Percentiles rank a stretch among this genome's conserved stretches.
Evolutionary conservation across 2,888 invertebrate genomes (phyloP).

Genomic region (Cryptus armator): DNA sequence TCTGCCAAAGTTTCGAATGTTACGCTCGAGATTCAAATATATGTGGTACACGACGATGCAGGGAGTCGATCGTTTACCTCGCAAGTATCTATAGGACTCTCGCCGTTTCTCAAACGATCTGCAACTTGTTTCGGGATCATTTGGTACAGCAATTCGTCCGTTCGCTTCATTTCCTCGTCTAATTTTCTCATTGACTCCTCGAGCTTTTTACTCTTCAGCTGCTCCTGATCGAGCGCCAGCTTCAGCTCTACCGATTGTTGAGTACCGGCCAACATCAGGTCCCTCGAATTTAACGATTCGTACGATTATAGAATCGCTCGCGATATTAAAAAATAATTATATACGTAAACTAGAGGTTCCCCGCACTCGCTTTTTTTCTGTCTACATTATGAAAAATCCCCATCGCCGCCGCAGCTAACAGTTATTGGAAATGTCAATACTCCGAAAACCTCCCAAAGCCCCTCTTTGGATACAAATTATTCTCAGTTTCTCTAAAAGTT

Average conservation of each 20-base stretch:
- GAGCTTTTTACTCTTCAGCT: slow-evolving; percentile 97
- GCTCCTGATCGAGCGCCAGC: slow-evolving; percentile 97
- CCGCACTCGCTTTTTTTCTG: too few relatives aligned
- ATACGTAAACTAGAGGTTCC: neutral
- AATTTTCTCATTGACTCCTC: slow-evolving; percentile 98
- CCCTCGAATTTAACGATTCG: slow-evolving; percentile 87
- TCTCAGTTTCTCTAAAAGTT: too few relatives aligned
- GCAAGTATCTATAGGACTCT: slow-evolving; percentile 98
- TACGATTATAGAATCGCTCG: neutral
- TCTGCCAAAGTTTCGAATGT: slow-evolving; percentile 87
- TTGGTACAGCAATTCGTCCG: slow-evolving; percentile 98
- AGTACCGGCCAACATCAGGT: slow-evolving; percentile 97
- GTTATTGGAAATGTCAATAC: too few relatives aligned
- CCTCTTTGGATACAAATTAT: too few relatives aligned
- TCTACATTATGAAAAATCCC: too few relatives aligned
- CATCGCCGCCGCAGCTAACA: too few relatives aligned
- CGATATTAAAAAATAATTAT: neutral
- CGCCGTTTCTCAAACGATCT: slow-evolving; percentile 96
- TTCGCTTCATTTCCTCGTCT: slow-evolving; percentile 97
- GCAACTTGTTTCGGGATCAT: slow-evolving; percentile 99
- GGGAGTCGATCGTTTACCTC: slow-evolving; percentile 88
- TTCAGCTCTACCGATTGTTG: slow-evolving; percentile 99
- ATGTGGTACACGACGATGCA: neutral
- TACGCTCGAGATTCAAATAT: neutral
- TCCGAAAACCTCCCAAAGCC: too few relatives aligned